These are phyloP conservation scores for Brevipalpus yothersi DNA, from an alignment of 1,140 invertebrate genomes.

Conservation along the genomic window DNA sequence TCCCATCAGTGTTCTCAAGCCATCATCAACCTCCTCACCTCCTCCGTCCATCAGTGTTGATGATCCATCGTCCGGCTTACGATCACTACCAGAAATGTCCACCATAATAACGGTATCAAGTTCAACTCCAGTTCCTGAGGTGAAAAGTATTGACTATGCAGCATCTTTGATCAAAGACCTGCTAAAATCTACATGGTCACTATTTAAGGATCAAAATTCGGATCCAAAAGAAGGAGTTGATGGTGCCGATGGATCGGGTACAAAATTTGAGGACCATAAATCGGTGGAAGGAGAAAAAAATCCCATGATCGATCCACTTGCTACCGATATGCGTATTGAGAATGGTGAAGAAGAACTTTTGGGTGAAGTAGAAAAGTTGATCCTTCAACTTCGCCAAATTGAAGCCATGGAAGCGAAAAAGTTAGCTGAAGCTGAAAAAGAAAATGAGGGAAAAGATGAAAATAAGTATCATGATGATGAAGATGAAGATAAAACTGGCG, in stretches of 20 bases:
- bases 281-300: neutral
- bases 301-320: neutral
- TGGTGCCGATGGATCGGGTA: neutral
- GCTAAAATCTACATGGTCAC: neutral
- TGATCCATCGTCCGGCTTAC: neutral
- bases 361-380: neutral
- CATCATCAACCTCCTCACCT: neutral
- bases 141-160: conserved; percentile 33
- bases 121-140: conserved; percentile 37
- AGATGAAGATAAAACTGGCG: too few species aligned
- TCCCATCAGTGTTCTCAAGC: too few species aligned
- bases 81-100: neutral
- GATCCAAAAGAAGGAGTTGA: neutral
- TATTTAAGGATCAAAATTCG: neutral
- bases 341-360: neutral
- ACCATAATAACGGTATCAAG: neutral
- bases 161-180: neutral
- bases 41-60: neutral
- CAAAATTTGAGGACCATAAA: neutral
- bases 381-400: neutral
- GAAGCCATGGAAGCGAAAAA: neutral
- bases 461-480: too few species aligned
- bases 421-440: neutral
- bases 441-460: too few species aligned
- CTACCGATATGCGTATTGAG: neutral